phyloP scores from a whole-genome alignment of 1,140 invertebrate species.

The Scaptomyza graminum region DNA sequence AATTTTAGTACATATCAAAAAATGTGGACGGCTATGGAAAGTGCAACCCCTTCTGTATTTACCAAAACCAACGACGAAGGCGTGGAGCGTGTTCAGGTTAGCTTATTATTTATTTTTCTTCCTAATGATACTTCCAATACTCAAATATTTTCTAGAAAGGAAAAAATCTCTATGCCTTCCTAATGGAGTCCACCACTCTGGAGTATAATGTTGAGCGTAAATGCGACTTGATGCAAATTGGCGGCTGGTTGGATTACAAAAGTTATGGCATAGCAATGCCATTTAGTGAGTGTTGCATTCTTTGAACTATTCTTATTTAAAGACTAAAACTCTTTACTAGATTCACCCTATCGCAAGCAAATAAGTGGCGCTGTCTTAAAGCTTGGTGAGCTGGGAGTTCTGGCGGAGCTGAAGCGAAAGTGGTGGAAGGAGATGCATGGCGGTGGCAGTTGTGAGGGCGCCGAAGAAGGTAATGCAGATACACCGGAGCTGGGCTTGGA shows the following conservation, averaged over 20 bases:
- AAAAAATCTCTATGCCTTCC: constrained; percentile 94
- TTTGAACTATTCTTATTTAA: too few relatives aligned
- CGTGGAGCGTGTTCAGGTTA: constrained; percentile 89
- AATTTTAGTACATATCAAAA: constrained; percentile 84
- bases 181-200: constrained; percentile 97
- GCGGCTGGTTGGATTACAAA: constrained; percentile 93
- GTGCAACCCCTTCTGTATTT: constrained; percentile 90
- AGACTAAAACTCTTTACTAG: constrained; percentile 76
- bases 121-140: background rate
- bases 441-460: constrained; percentile 66
- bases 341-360: constrained; percentile 88
- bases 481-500: constrained; percentile 85
- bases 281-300: constrained; percentile 59
- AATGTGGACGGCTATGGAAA: constrained; percentile 90
- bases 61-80: constrained; percentile 91
- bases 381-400: constrained; percentile 90
- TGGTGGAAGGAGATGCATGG: constrained; percentile 90
- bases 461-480: constrained; percentile 64
- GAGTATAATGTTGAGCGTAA: constrained; percentile 95
- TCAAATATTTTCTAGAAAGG: constrained; percentile 83
- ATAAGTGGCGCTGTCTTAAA: constrained; percentile 89
- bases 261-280: constrained; percentile 92
- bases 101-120: background rate
- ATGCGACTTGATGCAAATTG: constrained; percentile 97
- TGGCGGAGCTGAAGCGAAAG: constrained; percentile 90